Percentiles rank a stretch among this genome's conserved stretches.
Conservation (phyloP, 2,797 vertebrate genomes). For the Crypturellus tataupa region DNA sequence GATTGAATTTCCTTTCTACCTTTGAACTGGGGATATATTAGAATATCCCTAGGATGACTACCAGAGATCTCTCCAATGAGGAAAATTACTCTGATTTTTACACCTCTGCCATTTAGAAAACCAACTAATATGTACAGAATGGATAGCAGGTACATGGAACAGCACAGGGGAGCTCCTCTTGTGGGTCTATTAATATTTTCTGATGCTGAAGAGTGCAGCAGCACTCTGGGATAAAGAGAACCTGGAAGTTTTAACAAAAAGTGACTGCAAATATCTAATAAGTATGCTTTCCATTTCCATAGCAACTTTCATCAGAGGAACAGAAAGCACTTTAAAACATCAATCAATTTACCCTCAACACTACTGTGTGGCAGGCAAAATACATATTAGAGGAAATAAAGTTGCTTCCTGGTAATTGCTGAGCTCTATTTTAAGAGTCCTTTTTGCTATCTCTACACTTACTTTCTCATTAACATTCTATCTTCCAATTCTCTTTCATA, state of each 20-base stretch:
- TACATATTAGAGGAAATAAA: constrained; percentile 45
- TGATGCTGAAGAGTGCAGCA: background rate
- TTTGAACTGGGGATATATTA: background rate
- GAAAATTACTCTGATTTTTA: background rate
- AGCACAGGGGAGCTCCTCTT: background rate
- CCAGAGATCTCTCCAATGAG: background rate
- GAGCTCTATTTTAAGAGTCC: constrained; percentile 15
- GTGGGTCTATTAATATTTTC: background rate
- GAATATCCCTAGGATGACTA: background rate
- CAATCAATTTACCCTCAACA: constrained; percentile 62
- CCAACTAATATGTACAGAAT: background rate
- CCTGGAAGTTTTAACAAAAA: constrained; percentile 38
- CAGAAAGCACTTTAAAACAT: constrained; percentile 49
- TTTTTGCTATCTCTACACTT: background rate
- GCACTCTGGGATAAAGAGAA: background rate
- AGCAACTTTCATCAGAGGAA: constrained; percentile 53
- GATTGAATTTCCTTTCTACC: background rate
- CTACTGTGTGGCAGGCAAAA: constrained; percentile 41
- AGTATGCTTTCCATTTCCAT: constrained; percentile 61
- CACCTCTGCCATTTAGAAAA: background rate
- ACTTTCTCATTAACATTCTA: constrained; percentile 5
- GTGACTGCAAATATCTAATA: constrained; percentile 35
- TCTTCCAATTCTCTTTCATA: background rate
- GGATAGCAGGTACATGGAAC: background rate
- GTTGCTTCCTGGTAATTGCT: constrained; percentile 37